These are phyloP conservation scores for Hanleya hanleyi DNA, from an alignment of 2,888 invertebrate genomes.

Conservation along the genomic window DNA sequence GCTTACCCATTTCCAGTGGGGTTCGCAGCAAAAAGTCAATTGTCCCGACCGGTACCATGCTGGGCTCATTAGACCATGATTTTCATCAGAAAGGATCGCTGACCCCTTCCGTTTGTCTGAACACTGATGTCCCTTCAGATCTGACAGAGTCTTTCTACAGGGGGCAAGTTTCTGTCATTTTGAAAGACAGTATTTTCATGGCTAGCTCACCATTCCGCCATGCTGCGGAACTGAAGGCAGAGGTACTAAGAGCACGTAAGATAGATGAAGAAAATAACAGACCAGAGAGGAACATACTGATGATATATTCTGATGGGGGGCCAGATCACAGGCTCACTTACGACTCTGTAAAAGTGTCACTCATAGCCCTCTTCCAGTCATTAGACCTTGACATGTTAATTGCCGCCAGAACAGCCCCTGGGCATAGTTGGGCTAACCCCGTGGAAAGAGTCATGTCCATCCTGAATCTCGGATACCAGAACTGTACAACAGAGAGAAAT, in stretches of 20 bases:
- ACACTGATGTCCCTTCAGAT: conserved; percentile 15
- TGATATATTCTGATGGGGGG: no score
- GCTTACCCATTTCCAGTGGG: conserved; percentile 25
- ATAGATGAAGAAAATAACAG: neutral
- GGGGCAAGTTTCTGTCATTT: conserved; percentile 22
- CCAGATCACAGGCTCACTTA: no score
- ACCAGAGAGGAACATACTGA: no score
- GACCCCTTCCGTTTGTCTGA: conserved; percentile 31
- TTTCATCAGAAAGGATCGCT: conserved; percentile 18
- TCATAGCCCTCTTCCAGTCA: conserved; percentile 16
- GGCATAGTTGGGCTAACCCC: conserved; percentile 36
- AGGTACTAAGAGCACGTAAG: neutral
- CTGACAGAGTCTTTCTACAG: conserved; percentile 27
- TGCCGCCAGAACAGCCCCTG: conserved; percentile 21
- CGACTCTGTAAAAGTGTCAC: no score
- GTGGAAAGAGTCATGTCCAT: conserved; percentile 37
- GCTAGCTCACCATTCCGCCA: conserved; percentile 30
- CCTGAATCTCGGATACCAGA: conserved; percentile 36
- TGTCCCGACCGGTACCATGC: conserved; percentile 11
- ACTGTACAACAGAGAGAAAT: conserved; percentile 23
- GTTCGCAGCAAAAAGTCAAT: conserved; percentile 28
- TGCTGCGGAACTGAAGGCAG: conserved; percentile 9
- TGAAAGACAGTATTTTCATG: conserved; percentile 33
- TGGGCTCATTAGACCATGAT: conserved; percentile 40
- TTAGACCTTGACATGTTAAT: conserved; percentile 21